phyloP scores from a whole-genome alignment of 1,140 invertebrate genomes.

The Megalopta genalis region DNA sequence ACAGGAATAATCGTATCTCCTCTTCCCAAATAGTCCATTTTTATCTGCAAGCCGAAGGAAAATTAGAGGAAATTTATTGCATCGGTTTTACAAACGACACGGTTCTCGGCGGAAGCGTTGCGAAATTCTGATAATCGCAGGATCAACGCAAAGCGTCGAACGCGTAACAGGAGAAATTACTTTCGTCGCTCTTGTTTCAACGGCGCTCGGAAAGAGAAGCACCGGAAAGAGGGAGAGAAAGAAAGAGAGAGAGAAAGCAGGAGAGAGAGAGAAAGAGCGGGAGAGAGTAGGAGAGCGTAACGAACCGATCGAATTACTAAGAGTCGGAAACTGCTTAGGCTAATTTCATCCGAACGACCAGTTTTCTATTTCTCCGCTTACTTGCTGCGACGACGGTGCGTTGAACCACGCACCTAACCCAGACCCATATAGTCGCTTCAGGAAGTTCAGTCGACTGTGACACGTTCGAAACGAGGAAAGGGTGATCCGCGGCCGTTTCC shows the following conservation, averaged over 20 bases:
- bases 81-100: too few relatives aligned
- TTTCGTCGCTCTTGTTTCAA: constrained; percentile 21
- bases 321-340: constrained; percentile 30
- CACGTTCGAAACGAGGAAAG: background rate
- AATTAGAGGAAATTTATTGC: too few relatives aligned
- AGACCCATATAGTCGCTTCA: background rate
- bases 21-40: too few relatives aligned
- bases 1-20: too few relatives aligned
- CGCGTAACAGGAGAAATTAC: constrained; percentile 4
- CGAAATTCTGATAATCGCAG: too few relatives aligned
- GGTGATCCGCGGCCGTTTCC: background rate
- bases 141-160: too few relatives aligned
- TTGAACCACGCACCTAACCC: constrained; percentile 15
- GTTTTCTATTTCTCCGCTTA: constrained; percentile 25
- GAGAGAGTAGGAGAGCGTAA: constrained; percentile 15
- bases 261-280: background rate
- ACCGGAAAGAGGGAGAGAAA: background rate
- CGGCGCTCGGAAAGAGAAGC: background rate
- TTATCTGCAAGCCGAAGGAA: too few relatives aligned
- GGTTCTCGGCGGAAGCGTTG: too few relatives aligned
- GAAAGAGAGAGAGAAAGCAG: background rate
- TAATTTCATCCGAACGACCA: constrained; percentile 27
- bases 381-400: background rate
- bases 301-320: constrained; percentile 28
- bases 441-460: background rate